Conservation (phyloP, 92 coral and sea anemone species). For the Muricea muricata region DNA sequence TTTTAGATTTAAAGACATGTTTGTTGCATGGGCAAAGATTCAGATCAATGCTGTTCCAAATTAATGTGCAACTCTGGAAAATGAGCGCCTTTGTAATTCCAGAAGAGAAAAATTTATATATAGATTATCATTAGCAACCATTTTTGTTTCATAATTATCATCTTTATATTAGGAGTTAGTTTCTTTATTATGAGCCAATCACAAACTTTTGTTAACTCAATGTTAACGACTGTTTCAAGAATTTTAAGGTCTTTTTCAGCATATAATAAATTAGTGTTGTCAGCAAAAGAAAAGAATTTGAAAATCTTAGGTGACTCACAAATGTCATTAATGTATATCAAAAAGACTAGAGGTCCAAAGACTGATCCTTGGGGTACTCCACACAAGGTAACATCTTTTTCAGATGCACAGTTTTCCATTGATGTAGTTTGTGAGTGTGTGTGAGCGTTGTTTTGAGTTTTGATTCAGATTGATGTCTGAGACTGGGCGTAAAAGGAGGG, state of each 20-base stretch:
- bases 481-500: too few species aligned
- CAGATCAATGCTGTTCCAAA: too few species aligned
- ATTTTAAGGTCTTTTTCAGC: background rate
- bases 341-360: conserved; percentile 41
- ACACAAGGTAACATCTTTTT: conserved; percentile 4
- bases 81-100: too few species aligned
- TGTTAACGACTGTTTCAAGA: conserved; percentile 18
- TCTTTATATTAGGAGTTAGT: conserved; percentile 10
- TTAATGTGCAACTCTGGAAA: too few species aligned
- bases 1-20: too few species aligned
- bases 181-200: background rate
- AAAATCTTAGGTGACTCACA: conserved; percentile 9
- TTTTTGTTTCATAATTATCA: background rate
- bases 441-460: too few species aligned
- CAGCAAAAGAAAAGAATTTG: conserved; percentile 22
- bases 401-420: background rate
- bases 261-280: conserved; percentile 23
- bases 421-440: conserved; percentile 37
- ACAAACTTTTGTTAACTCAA: background rate
- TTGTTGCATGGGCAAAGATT: too few species aligned
- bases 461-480: too few species aligned
- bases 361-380: conserved; percentile 57
- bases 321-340: conserved; percentile 43
- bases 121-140: too few species aligned
- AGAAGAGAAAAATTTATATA: too few species aligned